These are phyloP conservation scores for Ecliptopera silaceata DNA, from an alignment of 2,888 invertebrate species.

Conservation along the genomic window DNA sequence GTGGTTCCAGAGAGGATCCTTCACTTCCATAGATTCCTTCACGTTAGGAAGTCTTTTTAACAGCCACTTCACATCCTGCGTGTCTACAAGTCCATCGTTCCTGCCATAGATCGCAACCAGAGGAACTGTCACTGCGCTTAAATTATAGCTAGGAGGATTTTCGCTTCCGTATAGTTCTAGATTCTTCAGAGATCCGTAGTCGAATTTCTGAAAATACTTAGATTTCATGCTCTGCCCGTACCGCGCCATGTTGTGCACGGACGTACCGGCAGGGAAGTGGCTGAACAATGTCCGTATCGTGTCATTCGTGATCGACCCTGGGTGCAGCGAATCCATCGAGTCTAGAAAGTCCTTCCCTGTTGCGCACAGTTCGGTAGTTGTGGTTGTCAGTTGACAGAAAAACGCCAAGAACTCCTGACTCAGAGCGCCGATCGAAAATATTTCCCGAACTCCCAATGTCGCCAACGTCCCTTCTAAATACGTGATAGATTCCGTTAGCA, in stretches of 20 bases:
- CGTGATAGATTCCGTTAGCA: constrained; percentile 33
- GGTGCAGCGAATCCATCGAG: constrained; percentile 45
- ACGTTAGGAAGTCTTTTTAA: constrained; percentile 80
- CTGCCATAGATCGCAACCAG: constrained; percentile 58
- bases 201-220: constrained; percentile 56
- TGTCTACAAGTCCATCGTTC: constrained; percentile 84
- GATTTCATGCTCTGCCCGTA: constrained; percentile 59
- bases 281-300: constrained; percentile 51
- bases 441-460: constrained; percentile 48
- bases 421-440: constrained; percentile 53
- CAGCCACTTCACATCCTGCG: constrained; percentile 81
- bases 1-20: constrained; percentile 65
- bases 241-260: constrained; percentile 55
- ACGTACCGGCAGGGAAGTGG: constrained; percentile 64
- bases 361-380: constrained; percentile 49
- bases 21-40: constrained; percentile 79
- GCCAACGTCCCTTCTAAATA: constrained; percentile 42
- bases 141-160: constrained; percentile 56
- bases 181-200: constrained; percentile 58
- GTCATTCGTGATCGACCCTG: constrained; percentile 54
- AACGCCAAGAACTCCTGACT: constrained; percentile 55
- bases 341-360: constrained; percentile 45
- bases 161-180: constrained; percentile 51
- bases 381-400: constrained; percentile 52
- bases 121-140: constrained; percentile 55